Percentiles rank a stretch among this genome's conserved stretches.
Conservation (phyloP, 2,888 invertebrate genomes). For the Rhingia campestris region DNA sequence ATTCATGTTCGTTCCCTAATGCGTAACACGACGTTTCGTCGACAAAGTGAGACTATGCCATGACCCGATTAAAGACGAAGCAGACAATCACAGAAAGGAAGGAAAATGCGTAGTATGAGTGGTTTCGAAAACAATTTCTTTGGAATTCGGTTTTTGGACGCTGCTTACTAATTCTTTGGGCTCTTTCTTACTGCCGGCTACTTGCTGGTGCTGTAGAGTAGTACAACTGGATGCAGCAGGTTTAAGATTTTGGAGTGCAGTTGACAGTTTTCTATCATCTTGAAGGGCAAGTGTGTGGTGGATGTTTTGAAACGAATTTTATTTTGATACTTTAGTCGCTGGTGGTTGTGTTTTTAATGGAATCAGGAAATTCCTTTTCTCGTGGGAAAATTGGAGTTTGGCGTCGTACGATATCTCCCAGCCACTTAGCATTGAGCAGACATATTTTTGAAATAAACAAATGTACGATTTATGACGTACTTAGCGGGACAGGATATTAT, state of each 20-base stretch:
- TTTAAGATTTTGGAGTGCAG: conserved; percentile 9
- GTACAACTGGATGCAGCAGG: conserved; percentile 38
- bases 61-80: conserved; percentile 52
- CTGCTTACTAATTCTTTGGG: conserved; percentile 6
- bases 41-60: conserved; percentile 38
- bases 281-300: conserved; percentile 14
- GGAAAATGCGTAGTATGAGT: conserved; percentile 54
- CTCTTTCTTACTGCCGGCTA: conserved; percentile 15
- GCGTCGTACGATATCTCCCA: too few species aligned
- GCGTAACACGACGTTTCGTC: conserved; percentile 30
- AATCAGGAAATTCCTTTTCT: background rate
- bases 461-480: too few species aligned
- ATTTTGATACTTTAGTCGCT: conserved; percentile 18
- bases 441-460: too few species aligned
- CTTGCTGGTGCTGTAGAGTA: conserved; percentile 4
- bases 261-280: conserved; percentile 40
- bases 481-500: too few species aligned
- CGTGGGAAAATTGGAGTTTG: too few species aligned
- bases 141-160: conserved; percentile 45
- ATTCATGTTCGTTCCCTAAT: conserved; percentile 45
- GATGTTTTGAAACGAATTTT: conserved; percentile 21
- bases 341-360: conserved; percentile 14
- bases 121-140: conserved; percentile 42
- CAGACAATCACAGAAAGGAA: background rate
- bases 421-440: too few species aligned